Conservation (phyloP, 2,113 vertebrate genomes). For the Chloropsis cyanopogon region DNA sequence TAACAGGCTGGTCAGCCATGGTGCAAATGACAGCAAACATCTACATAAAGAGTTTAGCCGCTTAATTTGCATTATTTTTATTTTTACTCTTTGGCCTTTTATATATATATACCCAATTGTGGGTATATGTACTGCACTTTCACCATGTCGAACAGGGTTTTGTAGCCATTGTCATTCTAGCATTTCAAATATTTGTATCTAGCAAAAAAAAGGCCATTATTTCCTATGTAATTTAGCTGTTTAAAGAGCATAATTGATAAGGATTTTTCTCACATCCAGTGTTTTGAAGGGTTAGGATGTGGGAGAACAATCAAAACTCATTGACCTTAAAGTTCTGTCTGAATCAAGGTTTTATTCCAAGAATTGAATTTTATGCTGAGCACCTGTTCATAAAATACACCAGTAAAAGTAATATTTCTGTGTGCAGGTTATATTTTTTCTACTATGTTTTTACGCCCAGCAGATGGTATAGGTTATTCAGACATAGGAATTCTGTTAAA, state of each 20-base stretch:
- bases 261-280: neutral
- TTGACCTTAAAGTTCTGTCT: neutral
- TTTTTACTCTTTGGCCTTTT: neutral
- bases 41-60: neutral
- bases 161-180: neutral
- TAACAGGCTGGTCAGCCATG: neutral
- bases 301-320: neutral
- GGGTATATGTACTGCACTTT: neutral
- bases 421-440: constrained; percentile 8
- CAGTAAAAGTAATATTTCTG: neutral
- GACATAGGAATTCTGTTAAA: neutral
- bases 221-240: neutral
- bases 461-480: constrained; percentile 32
- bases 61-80: neutral
- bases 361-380: neutral
- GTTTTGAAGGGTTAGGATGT: neutral
- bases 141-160: fast-evolving
- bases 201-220: neutral
- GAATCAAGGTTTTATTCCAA: neutral
- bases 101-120: too few species aligned
- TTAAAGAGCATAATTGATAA: neutral
- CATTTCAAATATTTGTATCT: neutral
- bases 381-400: constrained; percentile 8
- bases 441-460: neutral
- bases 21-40: neutral